These are phyloP conservation scores for Zaprionus vittiger DNA, from an alignment of 1,140 invertebrate genomes.

Conservation along the genomic window DNA sequence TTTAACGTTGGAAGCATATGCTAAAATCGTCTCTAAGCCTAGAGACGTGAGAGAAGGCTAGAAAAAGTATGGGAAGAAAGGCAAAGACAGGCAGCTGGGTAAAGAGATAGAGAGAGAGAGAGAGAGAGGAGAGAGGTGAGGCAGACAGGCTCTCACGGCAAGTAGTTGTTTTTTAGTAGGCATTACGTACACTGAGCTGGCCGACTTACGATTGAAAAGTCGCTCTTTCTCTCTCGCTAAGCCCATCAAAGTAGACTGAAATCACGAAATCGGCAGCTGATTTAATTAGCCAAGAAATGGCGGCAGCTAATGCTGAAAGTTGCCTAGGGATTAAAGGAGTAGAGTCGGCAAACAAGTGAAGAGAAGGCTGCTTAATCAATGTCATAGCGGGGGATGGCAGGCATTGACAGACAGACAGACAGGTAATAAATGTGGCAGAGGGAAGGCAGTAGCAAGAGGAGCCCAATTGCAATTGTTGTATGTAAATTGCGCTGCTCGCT, in stretches of 20 bases:
- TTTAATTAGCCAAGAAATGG: slow-evolving; percentile 13
- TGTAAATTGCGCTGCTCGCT: slow-evolving; percentile 1
- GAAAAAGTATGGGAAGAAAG: neutral
- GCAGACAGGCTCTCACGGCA: neutral
- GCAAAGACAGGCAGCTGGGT: neutral
- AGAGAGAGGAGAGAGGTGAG: neutral
- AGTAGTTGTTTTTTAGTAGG: slow-evolving; percentile 12
- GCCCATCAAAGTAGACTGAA: neutral
- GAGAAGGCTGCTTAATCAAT: neutral
- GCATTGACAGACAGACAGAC: neutral
- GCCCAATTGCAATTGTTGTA: neutral
- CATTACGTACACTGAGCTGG: neutral
- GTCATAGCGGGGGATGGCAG: neutral
- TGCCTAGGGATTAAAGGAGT: neutral
- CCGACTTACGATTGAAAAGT: neutral
- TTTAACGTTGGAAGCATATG: slow-evolving; percentile 8
- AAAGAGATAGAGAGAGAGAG: neutral
- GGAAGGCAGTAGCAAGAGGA: neutral
- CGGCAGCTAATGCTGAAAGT: slow-evolving; percentile 1
- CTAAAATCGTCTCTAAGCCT: slow-evolving; percentile 9
- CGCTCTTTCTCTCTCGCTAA: neutral
- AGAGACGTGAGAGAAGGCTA: neutral
- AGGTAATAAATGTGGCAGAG: neutral
- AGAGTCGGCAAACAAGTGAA: neutral
- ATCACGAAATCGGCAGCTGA: slow-evolving; percentile 9